phyloP scores from a whole-genome alignment of 2,113 vertebrate genomes.

The Nanorana parkeri region DNA sequence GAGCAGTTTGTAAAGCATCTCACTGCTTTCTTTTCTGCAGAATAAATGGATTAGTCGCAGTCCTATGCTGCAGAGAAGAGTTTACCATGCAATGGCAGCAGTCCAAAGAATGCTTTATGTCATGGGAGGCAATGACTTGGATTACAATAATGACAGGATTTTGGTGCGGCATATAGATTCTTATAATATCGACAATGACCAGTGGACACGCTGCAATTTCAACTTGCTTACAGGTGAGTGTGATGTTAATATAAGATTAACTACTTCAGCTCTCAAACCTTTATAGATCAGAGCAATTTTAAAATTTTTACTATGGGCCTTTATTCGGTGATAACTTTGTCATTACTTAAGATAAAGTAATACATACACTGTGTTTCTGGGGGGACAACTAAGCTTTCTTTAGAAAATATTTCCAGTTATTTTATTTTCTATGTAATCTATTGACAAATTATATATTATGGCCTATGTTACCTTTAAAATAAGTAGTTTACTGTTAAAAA shows the following conservation, averaged over 20 bases:
- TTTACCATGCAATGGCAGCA: constrained; percentile 96
- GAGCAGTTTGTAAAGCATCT: not conserved
- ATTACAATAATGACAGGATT: constrained; percentile 96
- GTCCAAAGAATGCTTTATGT: constrained; percentile 92
- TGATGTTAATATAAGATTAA: not conserved
- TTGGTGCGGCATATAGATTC: constrained; percentile 95
- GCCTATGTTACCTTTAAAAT: too few relatives aligned
- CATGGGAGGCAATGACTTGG: constrained; percentile 92
- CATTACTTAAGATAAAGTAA: too few relatives aligned
- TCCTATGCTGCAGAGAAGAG: constrained; percentile 93
- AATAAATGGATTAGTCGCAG: constrained; percentile 92
- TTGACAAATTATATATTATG: too few relatives aligned
- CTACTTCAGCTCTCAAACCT: too few relatives aligned
- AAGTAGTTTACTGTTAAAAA: too few relatives aligned
- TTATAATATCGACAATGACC: constrained; percentile 90
- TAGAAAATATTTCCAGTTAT: too few relatives aligned
- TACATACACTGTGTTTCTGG: too few relatives aligned
- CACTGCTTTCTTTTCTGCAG: constrained; percentile 66
- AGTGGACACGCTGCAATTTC: constrained; percentile 94
- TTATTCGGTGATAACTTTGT: too few relatives aligned
- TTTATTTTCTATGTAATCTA: too few relatives aligned
- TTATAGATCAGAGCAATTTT: too few relatives aligned
- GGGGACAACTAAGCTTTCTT: too few relatives aligned
- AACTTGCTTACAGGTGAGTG: constrained; percentile 88
- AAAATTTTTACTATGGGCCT: too few relatives aligned